Evolutionary conservation across 2,888 invertebrate species (phyloP).

Genomic region (Formica aserva): DNA sequence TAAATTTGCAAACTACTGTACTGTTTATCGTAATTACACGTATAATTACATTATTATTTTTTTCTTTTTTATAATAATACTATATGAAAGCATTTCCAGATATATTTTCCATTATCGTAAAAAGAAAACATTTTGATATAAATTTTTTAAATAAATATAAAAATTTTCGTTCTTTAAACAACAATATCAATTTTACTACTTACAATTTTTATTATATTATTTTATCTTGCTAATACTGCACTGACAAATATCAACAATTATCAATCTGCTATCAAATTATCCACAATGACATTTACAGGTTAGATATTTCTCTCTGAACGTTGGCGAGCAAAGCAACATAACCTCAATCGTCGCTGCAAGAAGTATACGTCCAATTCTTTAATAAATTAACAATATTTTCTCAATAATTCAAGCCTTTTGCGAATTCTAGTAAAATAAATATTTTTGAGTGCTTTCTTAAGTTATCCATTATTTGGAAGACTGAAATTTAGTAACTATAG

Average conservation of each 20-base stretch:
- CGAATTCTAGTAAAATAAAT: background rate
- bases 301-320: background rate
- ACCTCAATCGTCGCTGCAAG: constrained; percentile 63
- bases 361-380: constrained; percentile 55
- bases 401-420: background rate
- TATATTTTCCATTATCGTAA: background rate
- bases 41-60: background rate
- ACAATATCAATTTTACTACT: constrained; percentile 15
- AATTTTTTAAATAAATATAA: background rate
- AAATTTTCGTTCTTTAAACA: background rate
- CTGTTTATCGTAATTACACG: no score
- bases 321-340: constrained; percentile 54
- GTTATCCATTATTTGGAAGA: background rate
- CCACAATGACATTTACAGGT: background rate
- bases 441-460: background rate
- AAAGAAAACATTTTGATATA: background rate
- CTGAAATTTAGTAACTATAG: background rate
- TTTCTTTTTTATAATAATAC: no score
- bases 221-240: background rate
- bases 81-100: no score
- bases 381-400: constrained; percentile 13
- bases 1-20: no score
- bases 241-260: background rate
- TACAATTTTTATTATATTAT: background rate
- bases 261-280: background rate